A percentile compares a stretch with the other conserved stretches of the same genome.
phyloP scores from a whole-genome alignment of 2,797 vertebrate genomes.

The Amazona finschi region DNA sequence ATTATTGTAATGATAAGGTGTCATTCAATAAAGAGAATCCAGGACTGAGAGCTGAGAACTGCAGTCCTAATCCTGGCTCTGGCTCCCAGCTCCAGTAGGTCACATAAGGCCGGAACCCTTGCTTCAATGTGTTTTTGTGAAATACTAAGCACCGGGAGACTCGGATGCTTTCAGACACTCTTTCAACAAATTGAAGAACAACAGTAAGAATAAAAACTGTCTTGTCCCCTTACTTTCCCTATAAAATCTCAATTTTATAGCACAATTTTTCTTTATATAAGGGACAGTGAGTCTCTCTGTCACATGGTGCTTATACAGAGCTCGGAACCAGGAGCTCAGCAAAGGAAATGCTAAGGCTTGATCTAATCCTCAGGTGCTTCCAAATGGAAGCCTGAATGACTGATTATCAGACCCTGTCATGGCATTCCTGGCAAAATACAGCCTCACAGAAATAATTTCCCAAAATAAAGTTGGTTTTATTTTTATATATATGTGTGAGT shows the following conservation, averaged over 20 bases:
- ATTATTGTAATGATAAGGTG: slow-evolving; percentile 57
- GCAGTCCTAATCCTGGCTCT: background rate
- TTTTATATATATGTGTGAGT: accelerated
- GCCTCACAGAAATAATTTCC: background rate
- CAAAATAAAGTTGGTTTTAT: background rate
- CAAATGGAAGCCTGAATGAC: background rate
- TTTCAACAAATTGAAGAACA: background rate
- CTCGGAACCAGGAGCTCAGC: background rate
- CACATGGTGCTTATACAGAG: background rate
- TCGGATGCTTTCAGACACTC: background rate
- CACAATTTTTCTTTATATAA: background rate
- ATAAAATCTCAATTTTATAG: background rate
- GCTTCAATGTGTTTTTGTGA: background rate
- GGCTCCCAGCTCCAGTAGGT: background rate
- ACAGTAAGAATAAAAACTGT: background rate
- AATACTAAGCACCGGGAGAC: background rate
- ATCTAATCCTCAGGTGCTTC: background rate
- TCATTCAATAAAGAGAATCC: slow-evolving; percentile 36
- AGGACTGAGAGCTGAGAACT: background rate
- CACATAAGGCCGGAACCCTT: background rate
- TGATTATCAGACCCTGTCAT: background rate
- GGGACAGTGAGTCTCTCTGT: background rate
- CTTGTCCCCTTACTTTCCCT: background rate
- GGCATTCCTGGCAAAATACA: background rate
- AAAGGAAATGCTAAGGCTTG: background rate